These are phyloP conservation scores for Cavia aperea DNA, from an alignment of 2,113 vertebrate genomes.

Conservation along the genomic window DNA sequence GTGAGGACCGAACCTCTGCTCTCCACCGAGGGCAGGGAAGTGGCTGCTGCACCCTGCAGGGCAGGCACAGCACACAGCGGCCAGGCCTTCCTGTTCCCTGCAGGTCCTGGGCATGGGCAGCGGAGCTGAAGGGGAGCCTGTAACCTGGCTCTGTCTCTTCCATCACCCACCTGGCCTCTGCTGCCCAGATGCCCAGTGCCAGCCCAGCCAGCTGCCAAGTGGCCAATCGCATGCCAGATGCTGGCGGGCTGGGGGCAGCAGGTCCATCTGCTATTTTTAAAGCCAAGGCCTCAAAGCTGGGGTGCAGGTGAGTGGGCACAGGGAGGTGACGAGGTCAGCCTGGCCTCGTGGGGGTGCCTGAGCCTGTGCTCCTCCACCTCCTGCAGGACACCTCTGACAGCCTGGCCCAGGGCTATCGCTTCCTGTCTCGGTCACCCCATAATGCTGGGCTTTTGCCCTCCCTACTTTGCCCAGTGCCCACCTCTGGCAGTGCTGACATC, in stretches of 20 bases:
- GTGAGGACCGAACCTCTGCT: neutral
- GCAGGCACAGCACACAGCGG: neutral
- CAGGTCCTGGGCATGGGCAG: neutral
- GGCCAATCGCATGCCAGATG: neutral
- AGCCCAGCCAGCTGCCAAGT: neutral
- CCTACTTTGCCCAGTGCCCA: neutral
- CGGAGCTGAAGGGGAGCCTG: neutral
- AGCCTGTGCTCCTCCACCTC: neutral
- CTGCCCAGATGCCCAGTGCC: neutral
- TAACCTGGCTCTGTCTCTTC: too few species aligned
- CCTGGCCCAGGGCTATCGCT: neutral
- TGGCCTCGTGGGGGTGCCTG: neutral
- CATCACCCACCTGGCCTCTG: neutral
- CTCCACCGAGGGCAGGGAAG: neutral
- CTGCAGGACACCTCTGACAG: neutral
- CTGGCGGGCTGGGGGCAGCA: neutral
- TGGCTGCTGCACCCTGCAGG: neutral
- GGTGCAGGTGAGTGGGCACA: too few species aligned
- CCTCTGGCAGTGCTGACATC: neutral
- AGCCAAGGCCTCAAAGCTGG: neutral
- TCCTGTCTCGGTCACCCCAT: neutral
- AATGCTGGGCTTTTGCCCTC: too few species aligned
- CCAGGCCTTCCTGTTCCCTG: neutral
- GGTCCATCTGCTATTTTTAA: slow-evolving; percentile 16
- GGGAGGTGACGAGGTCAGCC: too few species aligned